Conservation (phyloP, 1,140 invertebrate genomes). For the Rhysida immarginata region DNA sequence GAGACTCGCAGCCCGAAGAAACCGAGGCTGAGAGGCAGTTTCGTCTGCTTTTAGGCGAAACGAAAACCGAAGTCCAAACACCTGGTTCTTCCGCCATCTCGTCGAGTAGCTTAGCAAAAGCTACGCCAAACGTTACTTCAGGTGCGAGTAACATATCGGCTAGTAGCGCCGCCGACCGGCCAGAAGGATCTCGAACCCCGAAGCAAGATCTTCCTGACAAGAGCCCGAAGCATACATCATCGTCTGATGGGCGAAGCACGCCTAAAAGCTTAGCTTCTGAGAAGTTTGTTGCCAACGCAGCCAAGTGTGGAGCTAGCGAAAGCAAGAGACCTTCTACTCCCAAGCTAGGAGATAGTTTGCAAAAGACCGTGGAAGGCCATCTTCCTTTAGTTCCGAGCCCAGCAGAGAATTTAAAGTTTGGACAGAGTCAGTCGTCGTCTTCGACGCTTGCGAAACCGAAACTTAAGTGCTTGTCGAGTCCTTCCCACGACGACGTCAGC, state of each 20-base stretch:
- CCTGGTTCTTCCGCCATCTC: neutral
- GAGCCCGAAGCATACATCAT: neutral
- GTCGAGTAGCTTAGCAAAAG: neutral
- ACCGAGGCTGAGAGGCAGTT: constrained; percentile 4
- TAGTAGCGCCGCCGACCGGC: neutral
- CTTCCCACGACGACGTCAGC: constrained; percentile 19
- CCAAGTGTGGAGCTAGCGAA: neutral
- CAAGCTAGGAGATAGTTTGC: neutral
- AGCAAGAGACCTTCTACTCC: constrained; percentile 1
- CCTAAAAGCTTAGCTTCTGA: neutral
- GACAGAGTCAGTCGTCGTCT: neutral
- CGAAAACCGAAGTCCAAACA: neutral
- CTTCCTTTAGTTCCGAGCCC: neutral
- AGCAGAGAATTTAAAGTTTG: neutral
- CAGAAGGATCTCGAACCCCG: constrained; percentile 1
- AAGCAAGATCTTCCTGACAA: neutral
- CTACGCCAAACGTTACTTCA: neutral
- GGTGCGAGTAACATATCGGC: neutral
- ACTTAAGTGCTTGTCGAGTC: constrained; percentile 3
- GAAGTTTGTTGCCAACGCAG: neutral
- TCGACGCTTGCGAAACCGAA: neutral
- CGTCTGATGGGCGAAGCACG: neutral
- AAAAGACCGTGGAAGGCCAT: neutral
- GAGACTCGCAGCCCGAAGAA: neutral
- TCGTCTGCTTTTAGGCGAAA: neutral